Evolutionary conservation across 2,113 vertebrate genomes (phyloP).

Genomic region (Megaleporinus macrocephalus): DNA sequence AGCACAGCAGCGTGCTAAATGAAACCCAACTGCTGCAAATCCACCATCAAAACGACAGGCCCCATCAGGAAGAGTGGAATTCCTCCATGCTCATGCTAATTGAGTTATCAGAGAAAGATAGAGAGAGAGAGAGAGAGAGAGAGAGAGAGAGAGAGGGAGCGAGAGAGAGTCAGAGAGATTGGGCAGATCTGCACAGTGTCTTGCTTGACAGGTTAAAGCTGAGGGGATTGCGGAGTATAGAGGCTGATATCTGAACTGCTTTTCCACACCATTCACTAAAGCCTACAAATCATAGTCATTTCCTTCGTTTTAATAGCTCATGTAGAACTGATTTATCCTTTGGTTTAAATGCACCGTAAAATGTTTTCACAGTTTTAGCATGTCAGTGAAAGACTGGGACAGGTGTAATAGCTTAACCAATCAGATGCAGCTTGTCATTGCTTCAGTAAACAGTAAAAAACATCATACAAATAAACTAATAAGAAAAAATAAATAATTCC

Average conservation of each 20-base stretch:
- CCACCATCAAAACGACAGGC: constrained; percentile 60
- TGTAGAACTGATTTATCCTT: not conserved
- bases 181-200: constrained; percentile 34
- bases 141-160: constrained; percentile 15
- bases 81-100: constrained; percentile 59
- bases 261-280: constrained; percentile 1
- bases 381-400: not conserved
- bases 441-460: too few species aligned
- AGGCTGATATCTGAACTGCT: constrained; percentile 34
- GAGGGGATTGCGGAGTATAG: constrained; percentile 29
- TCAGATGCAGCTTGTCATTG: not conserved
- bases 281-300: constrained; percentile 5
- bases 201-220: constrained; percentile 24
- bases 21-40: constrained; percentile 73
- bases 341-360: not conserved
- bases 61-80: constrained; percentile 55
- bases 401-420: not conserved
- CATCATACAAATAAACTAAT: not conserved
- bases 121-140: constrained; percentile 16
- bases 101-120: constrained; percentile 49
- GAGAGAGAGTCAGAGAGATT: constrained; percentile 22
- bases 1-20: constrained; percentile 72
- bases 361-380: not conserved
- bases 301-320: not conserved
- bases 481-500: too few species aligned